phyloP scores from a whole-genome alignment of 1,140 invertebrate species.

The Aethina tumida region DNA sequence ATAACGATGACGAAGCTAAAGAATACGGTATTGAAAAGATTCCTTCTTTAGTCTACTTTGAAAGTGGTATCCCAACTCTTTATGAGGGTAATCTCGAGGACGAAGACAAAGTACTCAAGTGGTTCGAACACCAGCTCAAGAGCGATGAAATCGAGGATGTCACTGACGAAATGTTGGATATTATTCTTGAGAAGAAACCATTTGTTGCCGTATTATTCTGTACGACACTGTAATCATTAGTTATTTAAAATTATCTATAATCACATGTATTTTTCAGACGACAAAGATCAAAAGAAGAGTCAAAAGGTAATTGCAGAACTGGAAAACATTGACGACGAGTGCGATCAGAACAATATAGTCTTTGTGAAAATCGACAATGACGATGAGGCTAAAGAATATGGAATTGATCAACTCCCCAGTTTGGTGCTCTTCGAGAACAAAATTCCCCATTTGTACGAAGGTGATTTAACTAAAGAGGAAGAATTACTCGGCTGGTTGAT shows the following conservation, averaged over 20 bases:
- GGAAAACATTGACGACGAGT: conserved; percentile 92
- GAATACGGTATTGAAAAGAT: conserved; percentile 86
- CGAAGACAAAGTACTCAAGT: conserved; percentile 80
- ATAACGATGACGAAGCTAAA: conserved; percentile 78
- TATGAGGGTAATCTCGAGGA: conserved; percentile 87
- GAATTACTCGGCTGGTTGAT: conserved; percentile 80
- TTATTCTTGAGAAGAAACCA: conserved; percentile 80
- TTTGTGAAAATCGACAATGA: conserved; percentile 89
- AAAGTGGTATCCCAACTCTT: conserved; percentile 78
- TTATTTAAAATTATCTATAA: not conserved
- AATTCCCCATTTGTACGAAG: conserved; percentile 83
- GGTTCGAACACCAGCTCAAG: conserved; percentile 76
- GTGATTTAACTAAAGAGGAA: conserved; percentile 85
- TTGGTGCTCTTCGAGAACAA: conserved; percentile 80
- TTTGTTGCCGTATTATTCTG: conserved; percentile 84
- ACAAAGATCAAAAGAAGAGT: conserved; percentile 85
- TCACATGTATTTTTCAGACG: conserved; percentile 53
- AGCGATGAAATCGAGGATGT: conserved; percentile 90
- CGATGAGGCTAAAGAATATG: conserved; percentile 81
- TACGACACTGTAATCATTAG: conserved; percentile 51
- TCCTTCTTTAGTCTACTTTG: conserved; percentile 80
- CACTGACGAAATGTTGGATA: conserved; percentile 88
- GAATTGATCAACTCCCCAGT: conserved; percentile 69
- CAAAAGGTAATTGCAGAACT: conserved; percentile 77
- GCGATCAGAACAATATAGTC: conserved; percentile 82